Percentiles rank a stretch among this genome's conserved stretches.
Evolutionary conservation across 2,888 invertebrate genomes (phyloP).

Genomic region (Nipponacmea schrenckii): DNA sequence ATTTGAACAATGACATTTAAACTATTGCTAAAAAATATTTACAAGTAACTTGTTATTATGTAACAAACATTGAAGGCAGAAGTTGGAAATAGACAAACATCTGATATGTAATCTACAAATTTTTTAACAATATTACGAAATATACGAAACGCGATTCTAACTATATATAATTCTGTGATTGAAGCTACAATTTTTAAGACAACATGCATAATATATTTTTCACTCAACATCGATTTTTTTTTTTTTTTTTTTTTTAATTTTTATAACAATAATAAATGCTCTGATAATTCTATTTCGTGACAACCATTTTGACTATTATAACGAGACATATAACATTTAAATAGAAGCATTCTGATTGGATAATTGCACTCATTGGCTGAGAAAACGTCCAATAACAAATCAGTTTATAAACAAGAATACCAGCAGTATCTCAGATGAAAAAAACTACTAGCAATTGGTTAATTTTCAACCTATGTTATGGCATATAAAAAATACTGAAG

Average conservation of each 20-base stretch:
- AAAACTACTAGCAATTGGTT: background rate
- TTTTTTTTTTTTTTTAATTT: background rate
- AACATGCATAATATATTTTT: conserved; percentile 6
- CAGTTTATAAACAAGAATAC: background rate
- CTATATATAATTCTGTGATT: background rate
- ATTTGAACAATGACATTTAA: too few species aligned
- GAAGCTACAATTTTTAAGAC: background rate
- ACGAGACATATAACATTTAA: conserved; percentile 8
- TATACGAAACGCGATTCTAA: background rate
- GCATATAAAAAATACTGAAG: background rate
- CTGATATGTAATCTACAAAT: too few species aligned
- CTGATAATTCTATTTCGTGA: background rate
- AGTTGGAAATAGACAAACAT: too few species aligned
- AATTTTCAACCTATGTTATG: background rate
- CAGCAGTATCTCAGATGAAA: conserved; percentile 2
- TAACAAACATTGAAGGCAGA: too few species aligned
- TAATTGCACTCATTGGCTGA: conserved; percentile 8
- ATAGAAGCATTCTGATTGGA: conserved; percentile 9
- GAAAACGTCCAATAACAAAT: conserved; percentile 9
- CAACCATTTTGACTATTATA: conserved; percentile 3
- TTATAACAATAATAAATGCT: conserved; percentile 7
- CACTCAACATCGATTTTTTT: background rate
- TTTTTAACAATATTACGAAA: too few species aligned
- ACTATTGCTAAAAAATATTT: too few species aligned
- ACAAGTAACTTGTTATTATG: too few species aligned